phyloP scores from a whole-genome alignment of 2,888 invertebrate genomes.

The Notocelia uddmanniana region DNA sequence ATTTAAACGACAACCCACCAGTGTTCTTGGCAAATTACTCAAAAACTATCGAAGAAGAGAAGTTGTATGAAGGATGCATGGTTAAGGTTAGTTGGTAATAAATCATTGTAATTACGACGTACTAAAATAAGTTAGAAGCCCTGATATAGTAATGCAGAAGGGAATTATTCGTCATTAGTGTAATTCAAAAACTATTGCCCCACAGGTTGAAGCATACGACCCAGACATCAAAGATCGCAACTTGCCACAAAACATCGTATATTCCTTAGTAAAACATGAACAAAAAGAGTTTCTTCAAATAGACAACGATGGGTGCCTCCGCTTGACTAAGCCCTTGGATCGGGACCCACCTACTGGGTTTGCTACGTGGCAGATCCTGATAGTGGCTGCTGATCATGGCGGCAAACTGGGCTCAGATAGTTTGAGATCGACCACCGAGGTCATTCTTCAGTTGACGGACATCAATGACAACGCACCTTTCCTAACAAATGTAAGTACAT shows the following conservation, averaged over 20 bases:
- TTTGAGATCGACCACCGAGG: slow-evolving; percentile 87
- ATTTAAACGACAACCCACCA: slow-evolving; percentile 97
- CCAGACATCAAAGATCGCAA: slow-evolving; percentile 93
- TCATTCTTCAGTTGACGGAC: slow-evolving; percentile 90
- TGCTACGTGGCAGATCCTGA: slow-evolving; percentile 90
- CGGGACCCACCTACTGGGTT: slow-evolving; percentile 95
- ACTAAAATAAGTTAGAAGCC: not conserved
- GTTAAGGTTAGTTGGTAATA: slow-evolving; percentile 78
- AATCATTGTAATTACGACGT: too few species aligned
- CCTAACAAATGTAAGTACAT: slow-evolving; percentile 88
- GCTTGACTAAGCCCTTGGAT: slow-evolving; percentile 91
- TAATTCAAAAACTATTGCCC: slow-evolving; percentile 1
- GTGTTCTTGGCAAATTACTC: slow-evolving; percentile 91
- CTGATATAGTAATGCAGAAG: not conserved
- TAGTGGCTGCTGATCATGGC: slow-evolving; percentile 92
- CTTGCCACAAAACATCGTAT: slow-evolving; percentile 92
- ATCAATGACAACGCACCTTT: slow-evolving; percentile 98
- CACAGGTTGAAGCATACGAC: slow-evolving; percentile 91
- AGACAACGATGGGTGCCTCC: slow-evolving; percentile 91
- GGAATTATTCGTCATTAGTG: too few species aligned
- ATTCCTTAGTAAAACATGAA: slow-evolving; percentile 90
- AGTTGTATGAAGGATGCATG: slow-evolving; percentile 89
- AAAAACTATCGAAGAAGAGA: slow-evolving; percentile 92
- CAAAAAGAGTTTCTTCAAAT: slow-evolving; percentile 90
- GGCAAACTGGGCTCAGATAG: slow-evolving; percentile 86